These are phyloP conservation scores for Eulithis prunata DNA, from an alignment of 2,888 invertebrate genomes.

Conservation along the genomic window DNA sequence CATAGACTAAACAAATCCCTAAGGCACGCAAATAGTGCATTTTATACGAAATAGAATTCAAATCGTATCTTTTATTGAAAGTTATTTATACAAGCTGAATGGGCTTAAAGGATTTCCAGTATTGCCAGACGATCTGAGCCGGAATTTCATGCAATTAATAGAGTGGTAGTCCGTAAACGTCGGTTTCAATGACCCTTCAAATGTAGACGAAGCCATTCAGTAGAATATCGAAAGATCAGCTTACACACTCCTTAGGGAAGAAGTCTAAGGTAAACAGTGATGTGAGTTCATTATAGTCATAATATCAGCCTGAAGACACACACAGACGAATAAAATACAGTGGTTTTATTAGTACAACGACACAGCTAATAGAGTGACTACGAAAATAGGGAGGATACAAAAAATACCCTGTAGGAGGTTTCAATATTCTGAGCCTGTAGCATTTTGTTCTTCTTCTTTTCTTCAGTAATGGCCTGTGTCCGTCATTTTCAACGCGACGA, in stretches of 20 bases:
- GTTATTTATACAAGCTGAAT: constrained; percentile 33
- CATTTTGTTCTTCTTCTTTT: no score
- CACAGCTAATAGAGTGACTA: no score
- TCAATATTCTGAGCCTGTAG: no score
- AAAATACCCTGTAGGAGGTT: no score
- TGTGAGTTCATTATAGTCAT: no score
- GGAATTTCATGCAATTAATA: constrained; percentile 36
- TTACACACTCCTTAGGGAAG: neutral
- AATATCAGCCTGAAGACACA: no score
- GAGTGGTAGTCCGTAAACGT: constrained; percentile 26
- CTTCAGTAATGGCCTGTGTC: no score
- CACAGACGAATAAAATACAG: no score
- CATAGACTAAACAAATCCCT: constrained; percentile 31
- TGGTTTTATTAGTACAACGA: no score
- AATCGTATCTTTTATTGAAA: constrained; percentile 40
- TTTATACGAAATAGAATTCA: constrained; percentile 35
- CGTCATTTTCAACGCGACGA: no score
- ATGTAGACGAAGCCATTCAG: constrained; percentile 7
- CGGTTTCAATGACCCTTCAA: constrained; percentile 33
- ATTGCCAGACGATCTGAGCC: constrained; percentile 33
- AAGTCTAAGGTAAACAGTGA: no score
- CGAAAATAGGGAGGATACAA: no score
- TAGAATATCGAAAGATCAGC: neutral
- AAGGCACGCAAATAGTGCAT: constrained; percentile 35
- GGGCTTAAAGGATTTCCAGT: constrained; percentile 36